Conservation (phyloP, 2,888 invertebrate species). For the Chrysotoxum bicinctum region DNA sequence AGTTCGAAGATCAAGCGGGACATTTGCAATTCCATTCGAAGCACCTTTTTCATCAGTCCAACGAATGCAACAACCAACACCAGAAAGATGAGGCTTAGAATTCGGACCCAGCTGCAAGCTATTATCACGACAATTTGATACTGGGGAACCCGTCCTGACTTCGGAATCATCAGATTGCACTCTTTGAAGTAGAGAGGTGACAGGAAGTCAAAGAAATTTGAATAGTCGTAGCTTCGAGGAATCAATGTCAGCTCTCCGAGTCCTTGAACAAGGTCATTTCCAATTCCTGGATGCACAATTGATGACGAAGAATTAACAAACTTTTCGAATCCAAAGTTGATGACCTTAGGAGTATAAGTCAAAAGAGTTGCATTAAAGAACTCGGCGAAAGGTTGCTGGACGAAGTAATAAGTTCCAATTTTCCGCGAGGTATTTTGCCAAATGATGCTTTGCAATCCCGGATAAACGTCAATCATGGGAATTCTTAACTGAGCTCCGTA, state of each 20-base stretch:
- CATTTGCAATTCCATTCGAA: constrained; percentile 18
- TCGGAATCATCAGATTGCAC: constrained; percentile 51
- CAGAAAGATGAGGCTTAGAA: constrained; percentile 8
- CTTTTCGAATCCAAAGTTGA: constrained; percentile 51
- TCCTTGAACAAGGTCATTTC: constrained; percentile 29
- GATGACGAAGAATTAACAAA: constrained; percentile 35
- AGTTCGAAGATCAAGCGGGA: constrained; percentile 30
- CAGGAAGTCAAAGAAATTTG: constrained; percentile 55
- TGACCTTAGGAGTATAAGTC: not conserved
- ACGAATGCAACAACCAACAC: not conserved
- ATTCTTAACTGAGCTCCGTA: constrained; percentile 16
- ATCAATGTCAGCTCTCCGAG: constrained; percentile 22
- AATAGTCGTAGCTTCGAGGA: constrained; percentile 3
- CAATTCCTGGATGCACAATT: constrained; percentile 46
- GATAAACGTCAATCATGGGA: constrained; percentile 53
- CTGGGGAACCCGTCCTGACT: constrained; percentile 48
- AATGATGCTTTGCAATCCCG: constrained; percentile 37
- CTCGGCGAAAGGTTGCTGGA: constrained; percentile 18
- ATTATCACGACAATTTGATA: constrained; percentile 29
- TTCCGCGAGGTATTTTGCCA: constrained; percentile 3
- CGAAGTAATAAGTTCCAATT: constrained; percentile 24
- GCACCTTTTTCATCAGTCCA: constrained; percentile 14
- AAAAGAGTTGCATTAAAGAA: constrained; percentile 51
- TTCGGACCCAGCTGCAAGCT: constrained; percentile 41
- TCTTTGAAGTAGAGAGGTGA: constrained; percentile 28